Evolutionary conservation across 2,797 vertebrate genomes (phyloP), one percentile per base, ranked within the genome.

Genomic region (Helarctos malayanus): DNA sequence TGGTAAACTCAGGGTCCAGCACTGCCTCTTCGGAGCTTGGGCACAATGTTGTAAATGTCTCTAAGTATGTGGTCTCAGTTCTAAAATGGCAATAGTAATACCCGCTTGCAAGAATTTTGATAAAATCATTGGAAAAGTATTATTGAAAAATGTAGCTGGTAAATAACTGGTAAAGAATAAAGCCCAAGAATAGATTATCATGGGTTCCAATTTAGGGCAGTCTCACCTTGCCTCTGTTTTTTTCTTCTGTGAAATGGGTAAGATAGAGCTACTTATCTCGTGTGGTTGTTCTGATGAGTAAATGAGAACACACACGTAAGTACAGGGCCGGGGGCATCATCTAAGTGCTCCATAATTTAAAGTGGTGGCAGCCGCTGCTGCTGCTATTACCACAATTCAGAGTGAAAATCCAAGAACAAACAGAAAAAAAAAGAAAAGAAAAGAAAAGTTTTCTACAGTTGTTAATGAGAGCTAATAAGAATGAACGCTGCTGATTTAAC

Each of bases 401-500:
- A 84, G 23, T 76, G 38, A 87, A 92, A 80, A 71, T 32, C 57
- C 78, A 76, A 82, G 19, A 88, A 57, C 29, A 65, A 80, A 61
- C 41, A 54, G 35, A 32, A 32, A 38, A 3, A 79, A n/a, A 18
- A 16, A n/a, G 68, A 16, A 38, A 38, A 38, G 35, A 38, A 38
- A 38, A 38, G 35, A 38, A 73, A 38, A 16, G 3, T 61, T 63
- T 92, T 54, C 95, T n/a, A 85, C 93, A 95, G 38, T 93, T 75
- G 65, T 87, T 90, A 84, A 45, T 91, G 57, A 78, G 69, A 73
- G n/a, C 35, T 82, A 85, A 68, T 96, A 54, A 98, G 97, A 98
- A 45, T 59, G n/a, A 5, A 5, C 65, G 90, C 7, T 93, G 68
- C 52, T 96, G 56, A 97, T 91, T 95, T 96, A 91, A 85, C 84